Evolutionary conservation across 2,113 vertebrate genomes (phyloP), one percentile per base, ranked within the genome.

Genomic region (Collichthys lucidus): DNA sequence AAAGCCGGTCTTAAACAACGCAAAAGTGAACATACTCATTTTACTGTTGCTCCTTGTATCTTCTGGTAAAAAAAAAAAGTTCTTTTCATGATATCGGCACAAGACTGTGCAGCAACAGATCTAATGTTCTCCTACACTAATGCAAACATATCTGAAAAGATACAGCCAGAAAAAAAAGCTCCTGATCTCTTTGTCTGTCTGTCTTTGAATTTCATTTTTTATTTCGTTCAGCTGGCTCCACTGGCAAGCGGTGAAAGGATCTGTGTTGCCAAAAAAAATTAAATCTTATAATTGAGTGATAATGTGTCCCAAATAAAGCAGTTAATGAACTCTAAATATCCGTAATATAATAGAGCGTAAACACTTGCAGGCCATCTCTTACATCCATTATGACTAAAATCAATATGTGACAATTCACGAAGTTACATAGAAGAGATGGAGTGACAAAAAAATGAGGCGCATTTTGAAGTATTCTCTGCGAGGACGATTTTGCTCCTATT

Each of bases 401-500:
- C 64, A 19, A 19, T 42, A 16, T 47, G n/a, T 69, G 14, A 46
- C 44, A 46, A 46, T 40, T 40, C 9, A 16, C 6, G 26, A 24
- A 22, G 19, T 7, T 16, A 26, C 26, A 26, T 26, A 26, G 3
- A 29, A 10, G 22, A 3, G 4, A 44, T 6, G 10, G 26, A 2
- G 22, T 11, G 56, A 3, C n/a, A 47, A 59, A 29, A 29, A 69
- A 42, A 44, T 17, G 0, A 56, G 42, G 4, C 20, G 29, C 62
- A 5, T 35, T 53, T 3, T 70, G 22, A 55, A 5, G 1, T 56
- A 5, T 31, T 79, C 16, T 40, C 60, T 15, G n/a, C 22, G 31
- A 55, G 61, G 66, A 80, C 59, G 0, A 62, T 61, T 75, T 63
- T 8, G 40, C n/a, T 52, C n/a, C 20, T 7, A 31, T 44, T 64